These are phyloP conservation scores for Sphaerophoria rueppellii DNA, from an alignment of 2,888 invertebrate species.

Conservation along the genomic window DNA sequence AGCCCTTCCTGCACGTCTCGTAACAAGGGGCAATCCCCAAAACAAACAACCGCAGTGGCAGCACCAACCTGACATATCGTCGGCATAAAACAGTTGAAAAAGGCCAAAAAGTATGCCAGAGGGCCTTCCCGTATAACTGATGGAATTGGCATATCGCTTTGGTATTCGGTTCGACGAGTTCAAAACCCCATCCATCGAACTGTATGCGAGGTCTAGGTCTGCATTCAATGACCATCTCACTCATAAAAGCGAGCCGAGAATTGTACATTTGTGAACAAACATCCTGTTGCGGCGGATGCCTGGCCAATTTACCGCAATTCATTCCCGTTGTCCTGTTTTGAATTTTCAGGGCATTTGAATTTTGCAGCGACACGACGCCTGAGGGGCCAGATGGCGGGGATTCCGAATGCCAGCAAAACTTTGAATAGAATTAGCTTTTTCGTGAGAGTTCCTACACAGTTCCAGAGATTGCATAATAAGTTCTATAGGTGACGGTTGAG, in stretches of 20 bases:
- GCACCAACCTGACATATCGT: too few relatives aligned
- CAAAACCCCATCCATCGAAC: not conserved
- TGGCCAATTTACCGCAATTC: conserved; percentile 71
- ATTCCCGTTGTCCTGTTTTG: conserved; percentile 56
- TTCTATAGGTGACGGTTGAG: not conserved
- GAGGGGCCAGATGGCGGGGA: not conserved
- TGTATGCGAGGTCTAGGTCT: conserved; percentile 9
- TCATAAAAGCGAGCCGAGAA: not conserved
- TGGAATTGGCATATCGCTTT: conserved; percentile 7
- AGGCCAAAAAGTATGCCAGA: conserved; percentile 30
- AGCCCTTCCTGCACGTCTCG: conserved; percentile 9
- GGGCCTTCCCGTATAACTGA: conserved; percentile 1
- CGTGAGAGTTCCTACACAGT: not conserved
- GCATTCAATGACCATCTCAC: conserved; percentile 42
- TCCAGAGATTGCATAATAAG: conserved; percentile 53
- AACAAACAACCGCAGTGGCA: too few relatives aligned
- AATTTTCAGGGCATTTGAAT: conserved; percentile 67
- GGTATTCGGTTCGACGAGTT: conserved; percentile 6
- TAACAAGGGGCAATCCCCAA: not conserved
- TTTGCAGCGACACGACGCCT: not conserved
- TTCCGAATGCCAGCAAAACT: not conserved
- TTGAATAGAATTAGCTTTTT: conserved; percentile 42
- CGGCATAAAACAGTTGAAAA: conserved; percentile 16
- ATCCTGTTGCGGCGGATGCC: conserved; percentile 73
- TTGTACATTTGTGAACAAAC: conserved; percentile 65